Evolutionary conservation across 1,140 invertebrate species (phyloP).

Genomic region (Agraylea sexmaculata): DNA sequence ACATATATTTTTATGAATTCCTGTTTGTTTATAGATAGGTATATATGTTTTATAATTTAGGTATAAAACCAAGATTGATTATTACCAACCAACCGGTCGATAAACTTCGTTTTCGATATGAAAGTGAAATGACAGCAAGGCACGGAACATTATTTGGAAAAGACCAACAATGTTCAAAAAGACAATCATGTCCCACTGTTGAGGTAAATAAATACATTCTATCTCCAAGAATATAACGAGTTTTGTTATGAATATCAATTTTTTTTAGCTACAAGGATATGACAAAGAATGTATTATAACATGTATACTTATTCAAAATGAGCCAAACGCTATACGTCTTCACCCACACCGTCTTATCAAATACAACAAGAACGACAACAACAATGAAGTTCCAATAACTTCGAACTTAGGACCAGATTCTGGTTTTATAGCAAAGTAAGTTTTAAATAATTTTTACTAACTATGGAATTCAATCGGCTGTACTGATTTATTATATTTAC

Average conservation of each 20-base stretch:
- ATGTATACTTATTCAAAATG: conserved; percentile 28
- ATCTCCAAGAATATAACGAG: too few species aligned
- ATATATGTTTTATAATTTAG: too few species aligned
- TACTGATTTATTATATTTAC: conserved; percentile 19
- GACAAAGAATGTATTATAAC: conserved; percentile 26
- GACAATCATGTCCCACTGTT: too few species aligned
- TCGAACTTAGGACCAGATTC: conserved; percentile 35
- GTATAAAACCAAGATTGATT: too few species aligned
- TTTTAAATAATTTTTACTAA: conserved; percentile 12
- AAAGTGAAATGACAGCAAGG: conserved; percentile 82
- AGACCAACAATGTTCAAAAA: too few species aligned
- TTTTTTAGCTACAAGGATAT: conserved; percentile 15
- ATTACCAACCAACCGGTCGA: conserved; percentile 72
- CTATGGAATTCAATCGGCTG: conserved; percentile 11
- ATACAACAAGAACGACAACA: conserved; percentile 28
- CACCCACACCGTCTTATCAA: conserved; percentile 33
- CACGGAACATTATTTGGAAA: conserved; percentile 69
- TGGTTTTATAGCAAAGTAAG: conserved; percentile 39
- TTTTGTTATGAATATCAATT: too few species aligned
- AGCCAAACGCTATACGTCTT: conserved; percentile 21
- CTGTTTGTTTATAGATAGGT: too few species aligned
- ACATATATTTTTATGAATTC: too few species aligned
- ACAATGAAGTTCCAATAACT: conserved; percentile 44
- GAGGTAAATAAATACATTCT: too few species aligned
- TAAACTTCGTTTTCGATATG: conserved; percentile 80